These are phyloP conservation scores for Fragum fragum DNA, from an alignment of 2,888 invertebrate genomes.

Conservation along the genomic window DNA sequence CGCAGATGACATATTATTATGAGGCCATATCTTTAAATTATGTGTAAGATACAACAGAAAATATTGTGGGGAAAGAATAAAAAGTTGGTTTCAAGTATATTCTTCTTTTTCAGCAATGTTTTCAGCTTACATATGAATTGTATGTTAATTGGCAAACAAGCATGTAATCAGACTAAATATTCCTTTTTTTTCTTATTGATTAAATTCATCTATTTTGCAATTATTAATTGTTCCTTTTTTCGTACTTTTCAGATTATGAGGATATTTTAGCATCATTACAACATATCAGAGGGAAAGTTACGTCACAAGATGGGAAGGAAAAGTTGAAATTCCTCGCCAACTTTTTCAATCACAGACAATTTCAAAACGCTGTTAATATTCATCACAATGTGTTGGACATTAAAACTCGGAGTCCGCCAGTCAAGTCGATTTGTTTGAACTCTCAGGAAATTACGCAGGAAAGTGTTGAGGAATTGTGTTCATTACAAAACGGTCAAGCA, in stretches of 20 bases:
- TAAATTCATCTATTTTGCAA: too few species aligned
- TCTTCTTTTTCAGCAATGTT: too few species aligned
- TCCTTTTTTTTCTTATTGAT: too few species aligned
- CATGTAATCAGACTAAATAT: too few species aligned
- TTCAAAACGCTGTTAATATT: conserved; percentile 79
- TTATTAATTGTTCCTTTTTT: too few species aligned
- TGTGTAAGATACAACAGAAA: too few species aligned
- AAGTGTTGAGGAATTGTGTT: conserved; percentile 64
- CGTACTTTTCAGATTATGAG: conserved; percentile 69
- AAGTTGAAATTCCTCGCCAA: conserved; percentile 76
- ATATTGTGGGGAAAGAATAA: too few species aligned
- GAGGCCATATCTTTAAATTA: too few species aligned
- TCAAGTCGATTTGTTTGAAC: conserved; percentile 71
- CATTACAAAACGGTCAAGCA: conserved; percentile 66
- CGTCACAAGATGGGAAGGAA: conserved; percentile 77
- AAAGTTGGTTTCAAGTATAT: too few species aligned
- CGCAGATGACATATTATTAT: too few species aligned
- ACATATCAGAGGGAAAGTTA: conserved; percentile 70
- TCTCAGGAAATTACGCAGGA: conserved; percentile 70
- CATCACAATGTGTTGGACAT: conserved; percentile 82
- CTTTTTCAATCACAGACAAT: conserved; percentile 81
- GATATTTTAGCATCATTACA: conserved; percentile 73
- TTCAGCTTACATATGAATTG: too few species aligned
- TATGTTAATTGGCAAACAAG: too few species aligned
- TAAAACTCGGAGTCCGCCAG: conserved; percentile 74